phyloP scores from a whole-genome alignment of 2,888 invertebrate species.

The Leucozona laternaria region DNA sequence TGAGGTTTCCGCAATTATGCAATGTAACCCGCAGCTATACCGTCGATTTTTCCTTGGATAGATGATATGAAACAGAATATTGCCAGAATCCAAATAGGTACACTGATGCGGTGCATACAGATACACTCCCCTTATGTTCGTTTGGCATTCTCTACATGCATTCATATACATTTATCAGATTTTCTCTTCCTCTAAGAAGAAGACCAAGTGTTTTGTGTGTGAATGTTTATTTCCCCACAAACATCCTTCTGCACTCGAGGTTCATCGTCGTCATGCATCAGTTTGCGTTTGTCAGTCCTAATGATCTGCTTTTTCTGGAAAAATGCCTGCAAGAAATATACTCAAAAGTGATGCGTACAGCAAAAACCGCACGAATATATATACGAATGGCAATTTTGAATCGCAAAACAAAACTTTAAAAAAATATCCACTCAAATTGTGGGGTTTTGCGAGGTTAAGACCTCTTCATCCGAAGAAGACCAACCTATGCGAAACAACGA shows the following conservation, averaged over 20 bases:
- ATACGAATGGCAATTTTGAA: slow-evolving; percentile 22
- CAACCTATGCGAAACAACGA: background rate
- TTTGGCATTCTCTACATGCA: slow-evolving; percentile 12
- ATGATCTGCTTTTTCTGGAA: slow-evolving; percentile 59
- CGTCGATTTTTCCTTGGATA: slow-evolving; percentile 48
- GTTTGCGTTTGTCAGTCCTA: slow-evolving; percentile 62
- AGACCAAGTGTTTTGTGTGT: slow-evolving; percentile 16
- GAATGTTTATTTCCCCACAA: slow-evolving; percentile 43
- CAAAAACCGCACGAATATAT: slow-evolving; percentile 22
- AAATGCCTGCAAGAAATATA: slow-evolving; percentile 50
- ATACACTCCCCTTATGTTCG: background rate
- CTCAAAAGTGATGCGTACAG: slow-evolving; percentile 48
- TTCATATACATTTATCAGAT: slow-evolving; percentile 21
- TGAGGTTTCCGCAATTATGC: slow-evolving; percentile 74
- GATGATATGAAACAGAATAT: slow-evolving; percentile 36
- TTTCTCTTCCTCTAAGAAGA: slow-evolving; percentile 12
- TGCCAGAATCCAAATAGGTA: slow-evolving; percentile 59
- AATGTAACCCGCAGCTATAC: slow-evolving; percentile 59
- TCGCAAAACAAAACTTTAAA: background rate
- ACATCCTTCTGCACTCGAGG: slow-evolving; percentile 35
- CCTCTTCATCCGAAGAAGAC: slow-evolving; percentile 16
- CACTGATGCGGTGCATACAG: background rate
- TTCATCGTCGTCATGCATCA: slow-evolving; percentile 32
- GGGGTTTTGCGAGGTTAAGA: slow-evolving; percentile 24
- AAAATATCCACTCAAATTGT: slow-evolving; percentile 27